Conservation (phyloP, 2,113 vertebrate species). For the Sapajus apella region DNA sequence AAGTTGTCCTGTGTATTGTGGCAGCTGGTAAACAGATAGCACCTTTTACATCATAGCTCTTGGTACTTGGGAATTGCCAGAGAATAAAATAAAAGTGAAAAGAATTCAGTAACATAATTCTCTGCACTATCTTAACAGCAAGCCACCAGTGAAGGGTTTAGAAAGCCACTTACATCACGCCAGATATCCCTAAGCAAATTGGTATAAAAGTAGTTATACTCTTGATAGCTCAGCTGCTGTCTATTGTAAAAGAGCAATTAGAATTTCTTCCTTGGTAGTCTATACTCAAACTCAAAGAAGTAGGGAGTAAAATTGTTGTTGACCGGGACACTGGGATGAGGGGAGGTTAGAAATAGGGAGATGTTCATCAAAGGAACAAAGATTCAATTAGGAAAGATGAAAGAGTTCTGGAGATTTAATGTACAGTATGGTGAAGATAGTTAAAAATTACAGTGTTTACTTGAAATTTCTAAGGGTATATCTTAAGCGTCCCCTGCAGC, state of each 20-base stretch:
- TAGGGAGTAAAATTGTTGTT: neutral
- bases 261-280: neutral
- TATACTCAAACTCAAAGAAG: neutral
- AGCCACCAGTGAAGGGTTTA: neutral
- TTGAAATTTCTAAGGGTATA: neutral
- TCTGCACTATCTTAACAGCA: neutral
- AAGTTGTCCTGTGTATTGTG: neutral
- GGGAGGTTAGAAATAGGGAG: neutral
- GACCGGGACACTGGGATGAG: neutral
- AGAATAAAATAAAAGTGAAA: neutral
- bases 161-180: neutral
- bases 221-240: neutral
- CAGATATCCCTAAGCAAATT: neutral
- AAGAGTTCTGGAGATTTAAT: neutral
- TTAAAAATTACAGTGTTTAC: neutral
- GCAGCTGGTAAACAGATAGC: constrained; percentile 19
- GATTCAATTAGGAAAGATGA: neutral
- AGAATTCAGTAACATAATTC: neutral
- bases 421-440: neutral
- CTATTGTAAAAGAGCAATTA: neutral
- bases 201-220: neutral
- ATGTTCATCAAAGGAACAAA: neutral
- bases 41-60: neutral
- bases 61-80: neutral
- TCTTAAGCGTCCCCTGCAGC: neutral